Conservation (phyloP, 2,888 invertebrate species). For the Leptodirus hochenwartii region DNA sequence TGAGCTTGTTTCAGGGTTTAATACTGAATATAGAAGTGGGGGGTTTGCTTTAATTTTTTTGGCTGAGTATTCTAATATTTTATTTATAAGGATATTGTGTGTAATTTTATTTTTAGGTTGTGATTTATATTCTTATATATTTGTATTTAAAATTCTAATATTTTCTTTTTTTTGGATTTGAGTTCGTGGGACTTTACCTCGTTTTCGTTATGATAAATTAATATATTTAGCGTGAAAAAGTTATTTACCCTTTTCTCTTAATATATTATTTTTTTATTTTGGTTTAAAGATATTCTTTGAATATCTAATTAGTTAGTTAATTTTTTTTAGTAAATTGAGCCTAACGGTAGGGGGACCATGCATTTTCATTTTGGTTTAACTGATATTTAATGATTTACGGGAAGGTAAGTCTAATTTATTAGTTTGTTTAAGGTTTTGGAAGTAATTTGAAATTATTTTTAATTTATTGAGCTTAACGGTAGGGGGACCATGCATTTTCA, state of each 20-base stretch:
- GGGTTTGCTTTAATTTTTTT: conserved; percentile 58
- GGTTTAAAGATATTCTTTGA: conserved; percentile 31
- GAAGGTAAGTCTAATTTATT: too few species aligned
- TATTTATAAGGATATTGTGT: conserved; percentile 46
- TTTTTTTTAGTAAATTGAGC: conserved; percentile 28
- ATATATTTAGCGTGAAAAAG: conserved; percentile 48
- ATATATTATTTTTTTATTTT: conserved; percentile 40
- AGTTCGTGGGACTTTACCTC: conserved; percentile 46
- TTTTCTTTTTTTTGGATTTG: conserved; percentile 45
- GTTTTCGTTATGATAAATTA: conserved; percentile 58
- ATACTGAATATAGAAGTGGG: conserved; percentile 54
- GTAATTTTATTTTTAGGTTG: conserved; percentile 38
- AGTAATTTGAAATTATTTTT: too few species aligned
- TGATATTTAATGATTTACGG: too few species aligned
- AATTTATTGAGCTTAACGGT: too few species aligned
- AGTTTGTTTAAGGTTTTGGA: too few species aligned
- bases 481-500: too few species aligned
- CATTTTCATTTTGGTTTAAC: too few species aligned
- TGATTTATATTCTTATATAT: conserved; percentile 27
- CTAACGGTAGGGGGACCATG: too few species aligned
- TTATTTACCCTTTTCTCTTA: conserved; percentile 44
- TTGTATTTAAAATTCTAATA: conserved; percentile 36
- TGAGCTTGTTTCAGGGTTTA: conserved; percentile 64
- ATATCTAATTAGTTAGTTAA: conserved; percentile 23
- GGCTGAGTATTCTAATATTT: conserved; percentile 48